Percentiles rank a stretch among this genome's conserved stretches.
Conservation (phyloP, 2,113 vertebrate genomes). For the Tragelaphus strepsiceros region DNA sequence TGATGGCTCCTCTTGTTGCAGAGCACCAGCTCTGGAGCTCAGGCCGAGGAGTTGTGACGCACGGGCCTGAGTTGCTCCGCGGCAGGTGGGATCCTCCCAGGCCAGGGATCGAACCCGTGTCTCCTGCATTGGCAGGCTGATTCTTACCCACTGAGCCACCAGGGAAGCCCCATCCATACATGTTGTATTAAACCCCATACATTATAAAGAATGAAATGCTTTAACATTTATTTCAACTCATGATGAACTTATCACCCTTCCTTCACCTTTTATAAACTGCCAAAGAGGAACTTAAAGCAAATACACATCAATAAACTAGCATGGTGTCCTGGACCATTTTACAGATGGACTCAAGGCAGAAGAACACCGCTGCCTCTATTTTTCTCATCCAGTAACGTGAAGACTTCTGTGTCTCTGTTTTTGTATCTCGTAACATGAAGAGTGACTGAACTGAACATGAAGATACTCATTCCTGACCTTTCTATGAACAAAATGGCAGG, state of each 20-base stretch:
- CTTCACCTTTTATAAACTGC: not conserved
- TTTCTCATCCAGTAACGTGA: not conserved
- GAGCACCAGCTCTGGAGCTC: not conserved
- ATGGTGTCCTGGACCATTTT: not conserved
- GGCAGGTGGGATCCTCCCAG: not conserved
- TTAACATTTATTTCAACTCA: not conserved
- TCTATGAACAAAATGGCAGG: not conserved
- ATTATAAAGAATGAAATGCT: not conserved
- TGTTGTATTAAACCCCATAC: not conserved
- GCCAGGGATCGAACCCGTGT: not conserved
- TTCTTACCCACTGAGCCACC: not conserved
- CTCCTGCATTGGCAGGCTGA: not conserved
- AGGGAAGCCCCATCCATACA: not conserved
- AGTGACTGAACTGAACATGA: not conserved
- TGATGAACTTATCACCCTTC: not conserved
- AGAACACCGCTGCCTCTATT: not conserved
- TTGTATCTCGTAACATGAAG: not conserved
- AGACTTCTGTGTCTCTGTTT: not conserved
- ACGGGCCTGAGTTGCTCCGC: fast-evolving
- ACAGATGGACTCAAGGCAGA: not conserved
- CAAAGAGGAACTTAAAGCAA: not conserved
- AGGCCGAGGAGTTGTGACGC: fast-evolving
- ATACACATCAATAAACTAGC: not conserved
- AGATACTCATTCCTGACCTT: not conserved
- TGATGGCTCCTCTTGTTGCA: not conserved